A percentile compares a stretch with the other conserved stretches of the same genome.
These are phyloP conservation scores for Pterostichus madidus DNA, from an alignment of 2,888 invertebrate genomes.

Conservation along the genomic window DNA sequence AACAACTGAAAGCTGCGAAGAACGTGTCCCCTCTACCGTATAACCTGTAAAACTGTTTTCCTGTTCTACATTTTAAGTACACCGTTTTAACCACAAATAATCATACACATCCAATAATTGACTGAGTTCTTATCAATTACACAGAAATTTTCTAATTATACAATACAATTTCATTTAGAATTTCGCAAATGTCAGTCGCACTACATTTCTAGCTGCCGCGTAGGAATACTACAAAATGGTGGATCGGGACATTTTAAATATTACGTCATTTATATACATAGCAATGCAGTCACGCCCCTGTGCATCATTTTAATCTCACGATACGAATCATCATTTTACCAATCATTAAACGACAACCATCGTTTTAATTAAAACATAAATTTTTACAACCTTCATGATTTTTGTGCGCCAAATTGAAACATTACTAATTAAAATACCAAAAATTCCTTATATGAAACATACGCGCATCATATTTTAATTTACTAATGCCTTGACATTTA, in stretches of 20 bases:
- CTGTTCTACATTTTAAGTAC: conserved; percentile 68
- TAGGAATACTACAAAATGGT: conserved; percentile 72
- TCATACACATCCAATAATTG: conserved; percentile 30
- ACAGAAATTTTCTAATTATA: neutral
- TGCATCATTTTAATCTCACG: conserved; percentile 47
- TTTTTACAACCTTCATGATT: neutral
- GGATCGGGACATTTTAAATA: conserved; percentile 72
- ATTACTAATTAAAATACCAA: neutral
- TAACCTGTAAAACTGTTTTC: conserved; percentile 69
- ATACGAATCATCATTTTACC: conserved; percentile 17
- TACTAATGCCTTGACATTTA: neutral
- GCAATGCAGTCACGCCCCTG: conserved; percentile 74
- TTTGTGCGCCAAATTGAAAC: neutral
- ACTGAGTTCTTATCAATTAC: conserved; percentile 21
- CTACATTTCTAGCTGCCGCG: conserved; percentile 72
- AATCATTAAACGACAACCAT: conserved; percentile 7
- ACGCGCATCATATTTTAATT: neutral
- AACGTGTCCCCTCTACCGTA: conserved; percentile 67
- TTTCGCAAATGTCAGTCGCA: conserved; percentile 66
- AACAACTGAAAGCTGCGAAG: conserved; percentile 73
- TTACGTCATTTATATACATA: conserved; percentile 77
- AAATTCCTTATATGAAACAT: too few relatives aligned
- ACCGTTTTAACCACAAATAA: conserved; percentile 65
- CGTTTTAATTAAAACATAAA: neutral
- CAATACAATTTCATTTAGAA: conserved; percentile 63